These are phyloP conservation scores for Monoplex corrugatus DNA, from an alignment of 2,888 invertebrate species.

Conservation along the genomic window DNA sequence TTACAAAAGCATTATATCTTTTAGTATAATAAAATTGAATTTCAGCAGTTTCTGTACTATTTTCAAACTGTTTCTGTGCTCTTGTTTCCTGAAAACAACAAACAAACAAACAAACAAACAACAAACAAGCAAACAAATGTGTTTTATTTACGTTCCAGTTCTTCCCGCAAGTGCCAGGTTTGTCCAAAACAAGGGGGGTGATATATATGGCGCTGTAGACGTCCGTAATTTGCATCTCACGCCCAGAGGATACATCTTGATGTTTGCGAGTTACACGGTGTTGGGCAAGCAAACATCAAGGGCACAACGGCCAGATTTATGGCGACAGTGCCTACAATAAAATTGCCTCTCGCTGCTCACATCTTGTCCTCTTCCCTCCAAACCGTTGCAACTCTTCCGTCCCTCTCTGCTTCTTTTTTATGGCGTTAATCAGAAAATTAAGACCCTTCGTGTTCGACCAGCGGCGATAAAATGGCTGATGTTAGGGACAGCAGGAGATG, in stretches of 20 bases:
- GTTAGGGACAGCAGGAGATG: not conserved
- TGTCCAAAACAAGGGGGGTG: not conserved
- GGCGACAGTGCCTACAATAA: not conserved
- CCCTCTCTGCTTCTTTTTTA: not conserved
- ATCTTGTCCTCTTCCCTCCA: not conserved
- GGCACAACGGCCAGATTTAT: not conserved
- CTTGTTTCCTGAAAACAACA: too few relatives aligned
- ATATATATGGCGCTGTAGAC: not conserved
- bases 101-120: too few relatives aligned
- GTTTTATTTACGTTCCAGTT: too few relatives aligned
- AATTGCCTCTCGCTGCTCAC: not conserved
- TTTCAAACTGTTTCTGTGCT: too few relatives aligned
- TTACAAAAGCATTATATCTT: too few relatives aligned
- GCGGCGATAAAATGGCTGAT: slow-evolving; percentile 19
- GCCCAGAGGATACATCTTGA: slow-evolving; percentile 2
- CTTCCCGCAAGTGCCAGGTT: too few relatives aligned
- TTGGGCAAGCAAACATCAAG: not conserved
- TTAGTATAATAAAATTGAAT: too few relatives aligned
- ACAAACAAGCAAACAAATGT: too few relatives aligned
- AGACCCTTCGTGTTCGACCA: slow-evolving; percentile 31
- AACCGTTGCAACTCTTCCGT: not conserved
- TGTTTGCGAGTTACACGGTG: not conserved
- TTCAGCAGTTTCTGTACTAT: too few relatives aligned
- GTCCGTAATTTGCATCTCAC: slow-evolving; percentile 3
- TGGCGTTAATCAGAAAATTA: slow-evolving; percentile 35